Percentiles rank a stretch among this genome's conserved stretches.
Evolutionary conservation across 1,140 invertebrate genomes (phyloP).

Genomic region (Macrocentrus cingulum): DNA sequence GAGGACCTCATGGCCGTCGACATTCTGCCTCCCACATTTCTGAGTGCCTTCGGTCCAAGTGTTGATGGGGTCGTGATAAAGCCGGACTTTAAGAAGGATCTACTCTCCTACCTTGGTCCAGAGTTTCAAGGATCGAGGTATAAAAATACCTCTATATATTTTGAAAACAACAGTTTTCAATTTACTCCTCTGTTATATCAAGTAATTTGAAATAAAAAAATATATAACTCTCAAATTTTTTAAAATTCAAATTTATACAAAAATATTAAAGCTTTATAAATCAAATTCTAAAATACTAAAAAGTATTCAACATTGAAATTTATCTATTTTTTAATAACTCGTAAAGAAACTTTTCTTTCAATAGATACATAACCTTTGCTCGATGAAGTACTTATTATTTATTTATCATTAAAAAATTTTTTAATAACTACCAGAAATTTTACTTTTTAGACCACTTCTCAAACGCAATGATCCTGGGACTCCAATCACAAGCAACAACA

Average conservation of each 20-base stretch:
- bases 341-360: too few species aligned
- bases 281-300: too few species aligned
- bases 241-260: too few species aligned
- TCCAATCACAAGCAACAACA: constrained; percentile 58
- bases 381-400: too few species aligned
- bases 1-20: constrained; percentile 77
- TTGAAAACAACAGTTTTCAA: not conserved
- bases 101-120: constrained; percentile 69
- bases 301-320: too few species aligned
- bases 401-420: too few species aligned
- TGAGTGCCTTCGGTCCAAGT: constrained; percentile 82
- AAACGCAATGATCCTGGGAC: constrained; percentile 55
- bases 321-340: too few species aligned
- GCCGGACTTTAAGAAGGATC: constrained; percentile 74
- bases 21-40: constrained; percentile 79
- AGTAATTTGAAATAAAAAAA: not conserved
- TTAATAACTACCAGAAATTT: too few species aligned
- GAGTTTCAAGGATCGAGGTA: constrained; percentile 68
- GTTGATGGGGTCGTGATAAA: constrained; percentile 86
- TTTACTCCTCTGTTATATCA: not conserved
- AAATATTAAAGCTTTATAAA: too few species aligned
- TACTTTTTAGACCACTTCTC: constrained; percentile 36
- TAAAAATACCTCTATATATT: constrained; percentile 30
- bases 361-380: too few species aligned
- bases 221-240: not conserved